Conservation (phyloP, 2,113 vertebrate genomes). For the Amphiprion ocellaris region DNA sequence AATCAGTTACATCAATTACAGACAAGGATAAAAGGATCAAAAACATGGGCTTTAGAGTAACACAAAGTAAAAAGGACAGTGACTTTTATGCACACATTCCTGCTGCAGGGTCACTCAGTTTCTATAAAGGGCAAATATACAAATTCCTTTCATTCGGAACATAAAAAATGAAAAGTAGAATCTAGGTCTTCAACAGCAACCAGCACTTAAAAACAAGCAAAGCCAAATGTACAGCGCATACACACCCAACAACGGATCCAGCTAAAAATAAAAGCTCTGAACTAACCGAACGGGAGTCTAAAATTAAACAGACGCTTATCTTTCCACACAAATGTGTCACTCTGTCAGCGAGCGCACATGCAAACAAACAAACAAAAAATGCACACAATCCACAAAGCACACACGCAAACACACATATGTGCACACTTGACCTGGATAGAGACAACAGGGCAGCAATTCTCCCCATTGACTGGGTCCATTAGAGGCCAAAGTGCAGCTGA, state of each 20-base stretch:
- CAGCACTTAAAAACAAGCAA: not conserved
- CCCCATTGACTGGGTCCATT: slow-evolving; percentile 70
- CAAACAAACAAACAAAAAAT: slow-evolving; percentile 23
- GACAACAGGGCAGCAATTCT: slow-evolving; percentile 57
- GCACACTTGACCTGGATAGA: slow-evolving; percentile 78
- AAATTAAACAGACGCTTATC: slow-evolving; percentile 2
- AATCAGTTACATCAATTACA: no score
- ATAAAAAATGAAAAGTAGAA: no score
- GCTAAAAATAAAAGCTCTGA: not conserved
- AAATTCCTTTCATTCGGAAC: no score
- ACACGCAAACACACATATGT: slow-evolving; percentile 1
- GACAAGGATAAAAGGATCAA: no score
- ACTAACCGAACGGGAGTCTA: not conserved
- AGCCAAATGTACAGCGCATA: not conserved
- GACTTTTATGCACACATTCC: no score
- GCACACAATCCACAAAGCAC: slow-evolving; percentile 13
- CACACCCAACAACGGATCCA: not conserved
- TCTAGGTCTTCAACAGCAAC: no score
- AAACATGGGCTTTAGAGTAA: no score
- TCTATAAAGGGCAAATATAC: no score
- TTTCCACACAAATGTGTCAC: not conserved
- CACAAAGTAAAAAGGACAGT: no score
- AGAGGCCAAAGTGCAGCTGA: slow-evolving; percentile 72
- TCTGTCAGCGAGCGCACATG: not conserved
- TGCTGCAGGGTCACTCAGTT: no score